Evolutionary conservation across 2,113 vertebrate genomes (phyloP).

Genomic region (Hippocampus mohnikei): DNA sequence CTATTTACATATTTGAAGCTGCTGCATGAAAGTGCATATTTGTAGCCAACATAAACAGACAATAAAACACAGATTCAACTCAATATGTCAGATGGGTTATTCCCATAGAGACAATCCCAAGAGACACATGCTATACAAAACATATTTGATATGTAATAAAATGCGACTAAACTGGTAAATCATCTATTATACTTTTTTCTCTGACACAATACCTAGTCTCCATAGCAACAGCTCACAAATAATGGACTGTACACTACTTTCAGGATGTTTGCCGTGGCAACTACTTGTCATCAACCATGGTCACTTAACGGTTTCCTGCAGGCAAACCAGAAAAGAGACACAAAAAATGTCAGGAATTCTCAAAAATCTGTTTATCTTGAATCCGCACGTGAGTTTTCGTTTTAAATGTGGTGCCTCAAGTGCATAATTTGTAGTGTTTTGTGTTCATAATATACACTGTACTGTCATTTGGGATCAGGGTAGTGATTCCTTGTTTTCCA

Average conservation of each 20-base stretch:
- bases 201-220: background rate
- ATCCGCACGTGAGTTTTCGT: too few species aligned
- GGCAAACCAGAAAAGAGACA: background rate
- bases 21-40: background rate
- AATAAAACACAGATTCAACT: background rate
- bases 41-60: background rate
- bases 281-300: background rate
- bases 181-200: background rate
- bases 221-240: constrained; percentile 1
- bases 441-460: background rate
- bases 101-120: background rate
- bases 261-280: background rate
- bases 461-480: too few species aligned
- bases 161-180: background rate
- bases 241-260: background rate
- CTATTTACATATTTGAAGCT: background rate
- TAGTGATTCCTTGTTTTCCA: too few species aligned
- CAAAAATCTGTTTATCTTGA: background rate
- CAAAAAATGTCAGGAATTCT: background rate
- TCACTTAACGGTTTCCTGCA: background rate
- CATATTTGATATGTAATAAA: background rate
- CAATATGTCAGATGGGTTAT: background rate
- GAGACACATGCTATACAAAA: background rate
- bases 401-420: too few species aligned
- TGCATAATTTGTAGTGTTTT: background rate